Evolutionary conservation across 92 coral and sea anemone genomes (phyloP), one percentile per base, ranked within the genome.

Genomic region (Epizoanthus stellaris): DNA sequence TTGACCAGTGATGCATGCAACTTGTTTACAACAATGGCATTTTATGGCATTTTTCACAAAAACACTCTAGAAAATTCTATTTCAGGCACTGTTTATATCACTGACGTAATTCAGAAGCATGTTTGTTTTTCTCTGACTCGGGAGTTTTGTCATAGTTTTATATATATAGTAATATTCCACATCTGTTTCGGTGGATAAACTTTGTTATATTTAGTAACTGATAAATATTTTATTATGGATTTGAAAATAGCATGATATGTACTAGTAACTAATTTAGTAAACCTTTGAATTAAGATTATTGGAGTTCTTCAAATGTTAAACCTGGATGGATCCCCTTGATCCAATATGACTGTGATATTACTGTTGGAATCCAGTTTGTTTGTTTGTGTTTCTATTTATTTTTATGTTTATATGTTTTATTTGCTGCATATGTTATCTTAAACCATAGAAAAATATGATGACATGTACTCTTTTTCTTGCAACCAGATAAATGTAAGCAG

Each of bases 1-100:
- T 70, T 79, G 83, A 19, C 49, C 83, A 45, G 10, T 79, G 83
- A 63, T 62, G 83, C 83, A 58, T 79, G 72, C 83, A 40, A 79
- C 40, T 62, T 79, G 83, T 79, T 79, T 79, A 79, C 71, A 20
- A 79, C 71, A 21, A 79, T 11, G 40, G 54, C 30, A 59, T 59
- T 59, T 76, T 76, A 57, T 79, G 61, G 71, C 25, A 64, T 79
- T 79, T 75, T 79, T 63, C 60, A 62, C 83, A 62, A 45, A 79
- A 39, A 36, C 40, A 34, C 72, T 76, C 68, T 53, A 45, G 83
- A 63, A 67, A 67, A 70, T 43, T 64, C 72, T 5, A 61, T 62
- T 8, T 76, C 34, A 49, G 56, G 56, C 60, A 47, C 72, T 17
- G 53, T 62, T 79, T 63, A 49, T 63, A 59, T 21, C 72, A 45